Evolutionary conservation across 2,888 invertebrate species (phyloP).

Genomic region (Odontocerum albicorne): DNA sequence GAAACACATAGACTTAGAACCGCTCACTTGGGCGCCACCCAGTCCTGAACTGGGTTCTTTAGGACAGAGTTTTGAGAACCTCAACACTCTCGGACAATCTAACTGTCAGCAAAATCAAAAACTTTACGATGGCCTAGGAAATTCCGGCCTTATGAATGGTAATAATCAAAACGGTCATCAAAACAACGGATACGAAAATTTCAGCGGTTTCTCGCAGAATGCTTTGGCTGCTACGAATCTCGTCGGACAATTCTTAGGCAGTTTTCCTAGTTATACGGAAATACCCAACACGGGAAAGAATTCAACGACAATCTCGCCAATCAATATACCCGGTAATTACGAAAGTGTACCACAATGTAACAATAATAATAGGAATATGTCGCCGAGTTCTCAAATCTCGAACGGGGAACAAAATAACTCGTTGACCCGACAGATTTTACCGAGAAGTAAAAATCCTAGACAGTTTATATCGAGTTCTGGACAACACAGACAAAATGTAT

Average conservation of each 20-base stretch:
- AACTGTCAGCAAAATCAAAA: conserved; percentile 40
- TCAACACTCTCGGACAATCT: conserved; percentile 33
- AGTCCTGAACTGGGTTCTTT: conserved; percentile 41
- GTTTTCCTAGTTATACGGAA: conserved; percentile 36
- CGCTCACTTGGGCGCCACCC: conserved; percentile 50
- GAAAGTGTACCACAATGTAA: conserved; percentile 31
- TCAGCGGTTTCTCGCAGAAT: conserved; percentile 32
- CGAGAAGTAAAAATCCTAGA: conserved; percentile 37
- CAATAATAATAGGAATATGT: conserved; percentile 38
- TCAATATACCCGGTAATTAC: conserved; percentile 39
- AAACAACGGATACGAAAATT: conserved; percentile 41
- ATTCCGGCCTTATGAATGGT: conserved; percentile 42
- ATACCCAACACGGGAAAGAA: conserved; percentile 34
- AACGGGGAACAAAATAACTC: conserved; percentile 41
- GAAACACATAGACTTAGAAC: conserved; percentile 61
- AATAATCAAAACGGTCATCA: conserved; percentile 38
- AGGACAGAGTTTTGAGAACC: conserved; percentile 47
- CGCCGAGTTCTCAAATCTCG: conserved; percentile 41
- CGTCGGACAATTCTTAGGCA: conserved; percentile 33
- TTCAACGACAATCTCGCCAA: conserved; percentile 39
- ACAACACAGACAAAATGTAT: conserved; percentile 32
- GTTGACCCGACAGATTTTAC: conserved; percentile 40
- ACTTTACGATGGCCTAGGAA: conserved; percentile 50
- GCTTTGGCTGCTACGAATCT: conserved; percentile 30
- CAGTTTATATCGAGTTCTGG: conserved; percentile 30